Evolutionary conservation across 2,888 invertebrate species (phyloP), one percentile per base, ranked within the genome.

Genomic region (Endotricha flammealis): DNA sequence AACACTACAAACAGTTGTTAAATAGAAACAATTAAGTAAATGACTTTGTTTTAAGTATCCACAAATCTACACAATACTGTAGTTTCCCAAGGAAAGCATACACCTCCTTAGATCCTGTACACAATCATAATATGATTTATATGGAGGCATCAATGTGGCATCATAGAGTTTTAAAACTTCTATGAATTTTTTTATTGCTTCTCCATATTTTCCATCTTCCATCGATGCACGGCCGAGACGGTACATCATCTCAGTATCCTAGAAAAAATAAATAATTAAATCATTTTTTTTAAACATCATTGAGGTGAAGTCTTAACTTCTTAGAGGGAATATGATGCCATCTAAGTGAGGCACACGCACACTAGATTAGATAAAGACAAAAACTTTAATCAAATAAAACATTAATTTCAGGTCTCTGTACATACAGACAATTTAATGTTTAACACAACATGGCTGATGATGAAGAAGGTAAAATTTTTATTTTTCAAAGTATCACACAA

Each of bases 171-270:
- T 90, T 25, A 93, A 69, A 10, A 92, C 88, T 59, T 91, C 89
- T 23, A 90, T 74, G 42, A 91, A 91, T 50, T 90, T 89, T 50
- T 88, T 87, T 23, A 92, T 75, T 1, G 93, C 92, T 50, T 90
- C 88, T 10, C 88, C 79, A 39, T 89, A 89, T 17, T 91, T 88
- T 0, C 91, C 91, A 29, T 88, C 83, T 49, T 91, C 88, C 68
- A 91, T 88, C 5, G 89, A 74, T 17, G 83, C 85, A 34, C 88
- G 88, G 0, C 91, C 93, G 0, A 89, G 80, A 41, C 89, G 90
- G 49, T 90, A 91, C 64, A 92, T 79, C 61, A 88, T 83, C 57
- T 93, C 93, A 0, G 93, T 93, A 49, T 93, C 93, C 90, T 93
- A 65, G 7, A 56, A 53, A 40, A 54, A 47, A 48, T n/a, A n/a